Evolutionary conservation across 2,888 invertebrate species (phyloP).

Genomic region (Ecdyonurus torrentis): DNA sequence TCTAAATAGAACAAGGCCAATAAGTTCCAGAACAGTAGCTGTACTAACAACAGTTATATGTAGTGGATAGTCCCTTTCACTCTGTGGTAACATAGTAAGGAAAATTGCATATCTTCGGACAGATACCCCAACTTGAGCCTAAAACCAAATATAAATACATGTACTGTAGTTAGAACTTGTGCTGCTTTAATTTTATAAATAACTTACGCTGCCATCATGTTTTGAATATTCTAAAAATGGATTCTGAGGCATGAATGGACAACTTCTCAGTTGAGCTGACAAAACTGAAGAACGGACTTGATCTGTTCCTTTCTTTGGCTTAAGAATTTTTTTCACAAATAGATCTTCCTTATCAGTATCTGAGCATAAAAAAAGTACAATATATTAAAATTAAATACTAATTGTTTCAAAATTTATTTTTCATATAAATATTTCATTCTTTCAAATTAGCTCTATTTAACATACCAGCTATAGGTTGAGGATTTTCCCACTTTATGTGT

Average conservation of each 20-base stretch:
- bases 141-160: constrained; percentile 3
- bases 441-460: not conserved
- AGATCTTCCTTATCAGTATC: constrained; percentile 39
- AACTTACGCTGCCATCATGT: constrained; percentile 63
- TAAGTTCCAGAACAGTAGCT: constrained; percentile 77
- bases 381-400: too few species aligned
- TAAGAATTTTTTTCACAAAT: constrained; percentile 30
- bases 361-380: too few species aligned
- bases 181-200: not conserved
- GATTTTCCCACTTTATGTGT: constrained; percentile 52
- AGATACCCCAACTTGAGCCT: constrained; percentile 53
- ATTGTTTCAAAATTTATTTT: too few species aligned
- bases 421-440: not conserved
- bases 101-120: constrained; percentile 79
- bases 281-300: constrained; percentile 40
- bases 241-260: constrained; percentile 60
- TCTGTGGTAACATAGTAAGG: constrained; percentile 69
- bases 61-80: constrained; percentile 69
- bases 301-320: constrained; percentile 26
- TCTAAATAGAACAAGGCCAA: constrained; percentile 84
- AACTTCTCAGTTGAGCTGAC: constrained; percentile 56
- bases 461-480: constrained; percentile 28
- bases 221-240: constrained; percentile 80
- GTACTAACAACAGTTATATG: constrained; percentile 61
- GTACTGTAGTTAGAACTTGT: not conserved